Base-by-base conservation (phyloP, 1,140 invertebrate genomes). In the Asobara japonica region DNA sequence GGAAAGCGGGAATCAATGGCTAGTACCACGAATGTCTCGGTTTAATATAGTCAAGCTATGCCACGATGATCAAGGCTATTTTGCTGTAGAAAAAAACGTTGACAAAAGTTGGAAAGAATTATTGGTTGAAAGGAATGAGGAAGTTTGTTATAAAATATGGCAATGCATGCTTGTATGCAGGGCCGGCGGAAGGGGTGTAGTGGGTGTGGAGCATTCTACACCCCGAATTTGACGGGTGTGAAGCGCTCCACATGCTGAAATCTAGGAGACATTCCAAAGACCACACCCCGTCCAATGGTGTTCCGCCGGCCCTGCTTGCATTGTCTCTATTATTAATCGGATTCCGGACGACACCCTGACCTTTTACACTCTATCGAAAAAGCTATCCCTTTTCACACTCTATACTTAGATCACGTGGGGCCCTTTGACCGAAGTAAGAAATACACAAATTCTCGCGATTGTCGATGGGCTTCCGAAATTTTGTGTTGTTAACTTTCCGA, bases 21-120 rank as follows among this genome's bases (percentile, higher is more conserved):
- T 82, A 0, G 80, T 84, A 13, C 84, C 83, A 0, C 68, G 68
- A 73, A 78, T 77, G 7, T 72, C 78, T 7, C 65, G 81, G 10
- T 78, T 74, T 41, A 76, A 82, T 18, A 71, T 84, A n/a, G 65
- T 83, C 22, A 69, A 78, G 60, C 61, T 73, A 41, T 79, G 78
- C 48, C 82, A 86, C 67, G 82, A 84, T 48, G 78, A 83, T 77
- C 29, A 36, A 16, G 65, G 66, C 4, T 66, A 84, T 62, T 82
- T 74, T 69, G 78, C 76, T 0, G 74, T 78, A 16, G 78, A 80
- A 5, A 82, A n/a, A 81, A 56, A 78, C 77, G 3, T 48, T 76
- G 18, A 64, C 75, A 7, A 69, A 73, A 25, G 74, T 79, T 27
- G 64, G 69, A 48, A 61, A 71, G 31, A 62, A 60, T 69, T 82